Conservation (phyloP, 2,888 invertebrate species). For the Brachynemurus nebulosus region DNA sequence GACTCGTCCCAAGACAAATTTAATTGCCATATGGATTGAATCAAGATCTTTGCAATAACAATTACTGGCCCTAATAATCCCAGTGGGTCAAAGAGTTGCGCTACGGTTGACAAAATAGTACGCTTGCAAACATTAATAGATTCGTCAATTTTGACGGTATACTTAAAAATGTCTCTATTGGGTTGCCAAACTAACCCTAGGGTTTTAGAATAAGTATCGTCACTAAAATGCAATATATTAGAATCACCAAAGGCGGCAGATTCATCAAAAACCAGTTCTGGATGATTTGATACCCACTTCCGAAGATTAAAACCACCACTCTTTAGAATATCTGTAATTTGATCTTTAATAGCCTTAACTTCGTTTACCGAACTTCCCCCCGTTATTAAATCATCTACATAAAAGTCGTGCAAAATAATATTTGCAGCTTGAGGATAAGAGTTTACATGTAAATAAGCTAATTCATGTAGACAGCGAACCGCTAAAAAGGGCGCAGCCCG, state of each 20-base stretch:
- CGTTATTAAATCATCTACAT: slow-evolving; percentile 17
- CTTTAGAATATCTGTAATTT: slow-evolving; percentile 9
- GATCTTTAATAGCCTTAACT: neutral
- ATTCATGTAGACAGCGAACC: slow-evolving; percentile 14
- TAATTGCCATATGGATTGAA: slow-evolving; percentile 12
- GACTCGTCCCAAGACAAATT: slow-evolving; percentile 13
- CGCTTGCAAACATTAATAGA: slow-evolving; percentile 7
- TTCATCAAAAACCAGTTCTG: neutral
- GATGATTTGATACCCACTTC: slow-evolving; percentile 16
- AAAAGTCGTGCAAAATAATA: slow-evolving; percentile 13
- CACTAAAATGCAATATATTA: neutral
- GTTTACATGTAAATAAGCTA: slow-evolving; percentile 13
- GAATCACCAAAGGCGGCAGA: neutral
- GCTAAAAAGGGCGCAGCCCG: slow-evolving; percentile 18
- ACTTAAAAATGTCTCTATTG: slow-evolving; percentile 1
- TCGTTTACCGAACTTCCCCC: slow-evolving; percentile 10
- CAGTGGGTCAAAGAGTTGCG: slow-evolving; percentile 9
- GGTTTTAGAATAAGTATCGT: neutral
- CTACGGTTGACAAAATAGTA: slow-evolving; percentile 1
- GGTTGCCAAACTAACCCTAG: slow-evolving; percentile 3
- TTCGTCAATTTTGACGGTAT: neutral
- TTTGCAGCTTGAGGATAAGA: slow-evolving; percentile 15
- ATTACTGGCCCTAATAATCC: slow-evolving; percentile 12
- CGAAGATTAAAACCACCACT: slow-evolving; percentile 12
- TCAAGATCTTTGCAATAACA: slow-evolving; percentile 9